These are phyloP conservation scores for Psylliodes chrysocephalus DNA, from an alignment of 2,888 invertebrate genomes.

Conservation along the genomic window DNA sequence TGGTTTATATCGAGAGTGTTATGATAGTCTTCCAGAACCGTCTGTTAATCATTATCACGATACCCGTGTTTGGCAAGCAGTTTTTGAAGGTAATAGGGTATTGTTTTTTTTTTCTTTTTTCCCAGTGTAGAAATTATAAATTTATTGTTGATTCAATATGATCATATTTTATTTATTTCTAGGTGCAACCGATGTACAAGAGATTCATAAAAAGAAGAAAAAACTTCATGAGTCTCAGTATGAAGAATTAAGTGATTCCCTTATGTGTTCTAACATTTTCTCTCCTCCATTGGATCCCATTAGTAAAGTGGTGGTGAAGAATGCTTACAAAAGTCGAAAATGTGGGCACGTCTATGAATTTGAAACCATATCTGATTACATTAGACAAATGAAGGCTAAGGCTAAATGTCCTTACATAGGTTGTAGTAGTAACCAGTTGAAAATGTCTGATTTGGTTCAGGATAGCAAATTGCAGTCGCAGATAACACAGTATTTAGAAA, in stretches of 20 bases:
- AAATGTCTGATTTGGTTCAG: conserved; percentile 43
- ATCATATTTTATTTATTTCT: neutral
- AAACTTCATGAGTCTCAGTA: conserved; percentile 39
- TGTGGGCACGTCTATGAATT: conserved; percentile 58
- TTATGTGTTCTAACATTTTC: conserved; percentile 52
- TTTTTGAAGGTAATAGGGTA: conserved; percentile 43
- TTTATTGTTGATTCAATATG: no score
- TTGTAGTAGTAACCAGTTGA: conserved; percentile 49
- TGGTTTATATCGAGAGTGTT: conserved; percentile 41
- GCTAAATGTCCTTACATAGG: conserved; percentile 58
- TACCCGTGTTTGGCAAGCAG: conserved; percentile 48
- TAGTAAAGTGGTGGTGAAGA: conserved; percentile 51
- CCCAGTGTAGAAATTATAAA: no score
- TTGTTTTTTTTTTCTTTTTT: no score
- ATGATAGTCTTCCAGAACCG: conserved; percentile 35
- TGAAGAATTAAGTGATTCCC: conserved; percentile 50
- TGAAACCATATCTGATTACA: conserved; percentile 51
- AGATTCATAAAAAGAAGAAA: conserved; percentile 43
- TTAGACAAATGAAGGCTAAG: conserved; percentile 50
- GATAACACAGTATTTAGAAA: conserved; percentile 47
- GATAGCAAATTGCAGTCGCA: conserved; percentile 48
- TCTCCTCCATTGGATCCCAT: conserved; percentile 56
- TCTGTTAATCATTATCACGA: conserved; percentile 34
- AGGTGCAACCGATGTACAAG: conserved; percentile 40
- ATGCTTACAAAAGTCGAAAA: conserved; percentile 51